Evolutionary conservation across 2,797 vertebrate species (phyloP).

Genomic region (Alectoris magna): DNA sequence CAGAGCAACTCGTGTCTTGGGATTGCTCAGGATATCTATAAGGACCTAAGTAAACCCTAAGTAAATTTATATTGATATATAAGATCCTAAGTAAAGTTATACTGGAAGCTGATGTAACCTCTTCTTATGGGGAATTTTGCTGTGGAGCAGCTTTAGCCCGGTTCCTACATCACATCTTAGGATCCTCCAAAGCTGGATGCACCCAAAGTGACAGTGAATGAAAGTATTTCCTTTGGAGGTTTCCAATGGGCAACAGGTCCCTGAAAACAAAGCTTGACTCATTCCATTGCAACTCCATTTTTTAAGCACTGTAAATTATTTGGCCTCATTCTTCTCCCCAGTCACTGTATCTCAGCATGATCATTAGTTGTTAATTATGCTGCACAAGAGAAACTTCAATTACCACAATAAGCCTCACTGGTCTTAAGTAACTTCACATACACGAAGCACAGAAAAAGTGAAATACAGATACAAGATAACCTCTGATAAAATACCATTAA

Average conservation of each 20-base stretch:
- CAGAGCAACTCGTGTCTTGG: not conserved
- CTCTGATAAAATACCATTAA: not conserved
- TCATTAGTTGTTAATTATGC: not conserved
- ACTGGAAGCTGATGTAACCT: not conserved
- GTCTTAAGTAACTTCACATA: not conserved
- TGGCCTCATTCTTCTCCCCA: not conserved
- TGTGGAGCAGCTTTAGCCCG: not conserved
- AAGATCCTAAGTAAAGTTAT: not conserved
- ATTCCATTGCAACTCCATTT: not conserved
- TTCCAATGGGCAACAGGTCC: not conserved
- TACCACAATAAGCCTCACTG: not conserved
- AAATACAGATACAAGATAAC: rapidly evolving
- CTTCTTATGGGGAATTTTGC: not conserved
- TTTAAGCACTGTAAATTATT: not conserved
- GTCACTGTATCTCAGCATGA: not conserved
- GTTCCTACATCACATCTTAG: not conserved
- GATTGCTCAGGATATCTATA: not conserved
- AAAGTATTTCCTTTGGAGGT: not conserved
- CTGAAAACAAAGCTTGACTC: not conserved
- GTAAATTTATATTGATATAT: not conserved
- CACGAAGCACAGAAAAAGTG: not conserved
- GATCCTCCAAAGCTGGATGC: not conserved
- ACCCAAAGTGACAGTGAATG: not conserved
- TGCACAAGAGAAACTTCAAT: not conserved
- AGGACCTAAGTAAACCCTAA: not conserved